Conservation (phyloP, 64 coral and sea anemone species). For the Montipora cactus region DNA sequence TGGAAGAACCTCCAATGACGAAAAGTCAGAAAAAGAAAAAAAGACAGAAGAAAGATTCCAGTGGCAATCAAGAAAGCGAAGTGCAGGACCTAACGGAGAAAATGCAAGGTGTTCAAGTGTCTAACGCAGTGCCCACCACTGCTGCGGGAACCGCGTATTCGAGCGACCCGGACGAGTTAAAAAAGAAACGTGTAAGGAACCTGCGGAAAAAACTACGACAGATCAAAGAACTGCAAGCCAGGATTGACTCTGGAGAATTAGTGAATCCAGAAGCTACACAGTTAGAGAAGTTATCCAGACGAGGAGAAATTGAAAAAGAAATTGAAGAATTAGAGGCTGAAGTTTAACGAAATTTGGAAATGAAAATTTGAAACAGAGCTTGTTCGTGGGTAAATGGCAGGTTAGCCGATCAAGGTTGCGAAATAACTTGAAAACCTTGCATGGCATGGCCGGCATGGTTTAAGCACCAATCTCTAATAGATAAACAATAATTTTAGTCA, state of each 20-base stretch:
- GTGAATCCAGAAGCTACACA: conserved; percentile 83
- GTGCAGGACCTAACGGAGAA: conserved; percentile 61
- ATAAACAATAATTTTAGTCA: no score
- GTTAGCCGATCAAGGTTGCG: no score
- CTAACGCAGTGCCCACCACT: conserved; percentile 52
- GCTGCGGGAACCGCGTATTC: conserved; percentile 51
- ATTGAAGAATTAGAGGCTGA: conserved; percentile 62
- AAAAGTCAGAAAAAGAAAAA: conserved; percentile 95
- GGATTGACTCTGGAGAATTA: conserved; percentile 87
- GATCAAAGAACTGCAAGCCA: conserved; percentile 92
- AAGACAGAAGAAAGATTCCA: conserved; percentile 71
- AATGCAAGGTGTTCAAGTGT: conserved; percentile 55
- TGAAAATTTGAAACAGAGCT: no score
- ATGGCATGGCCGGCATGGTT: no score
- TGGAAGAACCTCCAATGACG: conserved; percentile 33
- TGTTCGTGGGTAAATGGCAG: no score
- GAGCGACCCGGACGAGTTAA: conserved; percentile 83
- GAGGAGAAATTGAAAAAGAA: conserved; percentile 85
- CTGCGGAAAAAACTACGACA: conserved; percentile 91
- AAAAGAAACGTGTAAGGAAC: conserved; percentile 89
- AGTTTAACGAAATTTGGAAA: background rate
- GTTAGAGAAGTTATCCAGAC: conserved; percentile 81
- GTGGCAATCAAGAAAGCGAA: conserved; percentile 19
- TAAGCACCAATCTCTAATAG: no score
- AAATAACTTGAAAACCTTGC: no score